Evolutionary conservation across 2,888 invertebrate species (phyloP), one percentile per base, ranked within the genome.

Genomic region (Eupithecia dodoneata): DNA sequence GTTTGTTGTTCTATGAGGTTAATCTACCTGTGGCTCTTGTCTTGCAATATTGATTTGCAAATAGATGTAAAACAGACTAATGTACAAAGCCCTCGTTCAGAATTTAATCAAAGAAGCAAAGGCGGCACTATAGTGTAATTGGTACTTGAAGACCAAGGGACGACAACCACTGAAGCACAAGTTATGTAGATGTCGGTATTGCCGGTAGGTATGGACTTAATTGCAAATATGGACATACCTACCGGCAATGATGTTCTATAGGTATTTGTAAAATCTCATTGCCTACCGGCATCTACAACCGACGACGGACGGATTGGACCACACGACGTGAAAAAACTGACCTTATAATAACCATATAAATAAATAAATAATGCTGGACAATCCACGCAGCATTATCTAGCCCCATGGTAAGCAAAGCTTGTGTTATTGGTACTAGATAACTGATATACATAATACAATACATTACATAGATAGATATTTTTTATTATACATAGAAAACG

Each of bases 41-140:
- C 10, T 12, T 69, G n/a, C 7, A 69, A n/a, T n/a, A 55, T 69
- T 52, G 49, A 69, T 74, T 55, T 18, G n/a, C 7, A 55, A 52
- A 52, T 67, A 69, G 69, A 55, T 69, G 69, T 55, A 74, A 69
- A 59, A 67, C 47, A 1, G 63, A 30, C 18, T 69, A 7, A 12
- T 69, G 74, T 55, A 66, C 66, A 41, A 44, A 47, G 49, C 42
- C 12, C 52, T 42, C 52, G n/a, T 67, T 52, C 12, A 52, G 66
- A 73, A 67, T 73, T 73, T 73, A 73, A 73, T 66, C 52, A 52
- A 49, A 67, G 18, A 72, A 66, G 49, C 49, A 63, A 63, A 73
- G 13, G 47, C 47, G 65, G 30, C 63, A 63, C 72, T 73, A 73
- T 73, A 13, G 47, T 18, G 72, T 65, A 47, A 73, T 73, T 73